Base-by-base conservation (phyloP, 1,140 invertebrate genomes). In the Polypedilum pembai region DNA sequence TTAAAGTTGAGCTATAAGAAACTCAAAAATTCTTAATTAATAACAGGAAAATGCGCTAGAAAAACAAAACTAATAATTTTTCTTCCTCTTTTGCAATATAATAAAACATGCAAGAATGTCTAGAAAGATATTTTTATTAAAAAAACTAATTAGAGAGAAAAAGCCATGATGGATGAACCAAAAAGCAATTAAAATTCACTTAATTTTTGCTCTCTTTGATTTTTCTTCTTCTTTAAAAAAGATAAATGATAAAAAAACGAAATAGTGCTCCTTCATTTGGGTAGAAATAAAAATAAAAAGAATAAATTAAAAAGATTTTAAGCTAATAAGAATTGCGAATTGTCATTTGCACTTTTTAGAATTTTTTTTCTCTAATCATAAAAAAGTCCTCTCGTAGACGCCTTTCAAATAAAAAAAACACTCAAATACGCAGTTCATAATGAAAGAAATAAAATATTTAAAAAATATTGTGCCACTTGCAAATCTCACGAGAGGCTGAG, bases 341-440 rank as follows among this genome's bases (percentile, higher is more conserved):
- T 56, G 45, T 56, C 10, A 56, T 56, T 56, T 56, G 45, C 45
- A 56, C 10, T 15, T 33, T 56, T 56, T 56, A 56, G 45, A 56
- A 12, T 56, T n/a, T 15, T 56, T 15, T 56, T 56, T 56, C 45
- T 56, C 45, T 56, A 56, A 33, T 33, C 24, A 33, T n/a, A 56
- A 56, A 45, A n/a, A 56, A 56, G 45, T 56, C 45, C 45, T 56
- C 45, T 56, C 45, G 45, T 56, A 56, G 45, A 56, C 45, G 45
- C 45, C 45, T 56, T 56, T 56, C 10, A n/a, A n/a, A 33, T 33
- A 5, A 33, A 33, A 33, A 33, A 33, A 1, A 33, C 24, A 3
- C 24, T 3, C 1, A 33, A 33, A 33, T 33, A 33, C 24, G 24
- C 24, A 33, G 24, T 33, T 33, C 24, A 33, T 33, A 33, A 45